phyloP scores from a whole-genome alignment of 1,140 invertebrate species.

The Drosophila takahashii region DNA sequence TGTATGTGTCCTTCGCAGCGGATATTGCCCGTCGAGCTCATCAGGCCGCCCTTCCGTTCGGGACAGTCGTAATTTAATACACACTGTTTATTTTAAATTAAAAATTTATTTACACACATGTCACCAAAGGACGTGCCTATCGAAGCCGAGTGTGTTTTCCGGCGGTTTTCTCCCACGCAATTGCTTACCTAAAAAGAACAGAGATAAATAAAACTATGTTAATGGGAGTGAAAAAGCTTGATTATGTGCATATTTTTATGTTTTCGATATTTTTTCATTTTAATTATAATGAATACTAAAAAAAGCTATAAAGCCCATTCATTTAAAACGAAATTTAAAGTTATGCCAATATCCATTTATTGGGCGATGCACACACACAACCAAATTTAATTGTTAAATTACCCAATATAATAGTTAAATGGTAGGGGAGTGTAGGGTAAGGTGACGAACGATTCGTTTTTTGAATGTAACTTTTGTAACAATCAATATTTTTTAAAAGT shows the following conservation, averaged over 20 bases:
- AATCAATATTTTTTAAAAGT: too few species aligned
- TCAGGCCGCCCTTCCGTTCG: slow-evolving; percentile 37
- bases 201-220: slow-evolving; percentile 5
- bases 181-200: slow-evolving; percentile 33
- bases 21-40: slow-evolving; percentile 59
- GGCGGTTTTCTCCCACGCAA: not conserved
- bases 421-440: too few species aligned
- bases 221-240: too few species aligned
- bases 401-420: too few species aligned
- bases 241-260: not conserved
- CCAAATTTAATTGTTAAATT: not conserved
- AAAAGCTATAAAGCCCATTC: too few species aligned
- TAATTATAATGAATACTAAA: not conserved
- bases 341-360: not conserved
- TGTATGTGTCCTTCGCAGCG: slow-evolving; percentile 38
- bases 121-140: slow-evolving; percentile 18
- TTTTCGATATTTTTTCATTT: too few species aligned
- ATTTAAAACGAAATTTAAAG: too few species aligned
- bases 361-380: not conserved
- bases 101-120: slow-evolving; percentile 68
- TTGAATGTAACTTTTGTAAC: too few species aligned
- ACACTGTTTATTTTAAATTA: slow-evolving; percentile 76
- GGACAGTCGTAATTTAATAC: slow-evolving; percentile 63
- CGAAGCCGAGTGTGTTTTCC: slow-evolving; percentile 14
- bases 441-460: too few species aligned